Conservation (phyloP, 2,888 invertebrate genomes). For the Platerodrilus igneus region DNA sequence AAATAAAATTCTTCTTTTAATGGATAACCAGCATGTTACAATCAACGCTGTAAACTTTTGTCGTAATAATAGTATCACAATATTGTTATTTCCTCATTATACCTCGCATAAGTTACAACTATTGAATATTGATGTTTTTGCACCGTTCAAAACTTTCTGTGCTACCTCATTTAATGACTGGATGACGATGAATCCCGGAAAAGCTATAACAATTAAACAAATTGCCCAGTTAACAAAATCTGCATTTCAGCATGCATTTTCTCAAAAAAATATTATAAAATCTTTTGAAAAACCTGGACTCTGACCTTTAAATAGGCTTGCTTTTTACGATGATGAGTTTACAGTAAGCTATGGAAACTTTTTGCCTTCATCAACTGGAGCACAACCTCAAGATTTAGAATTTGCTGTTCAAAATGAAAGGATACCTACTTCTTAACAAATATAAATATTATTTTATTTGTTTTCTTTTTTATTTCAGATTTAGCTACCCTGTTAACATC, state of each 20-base stretch:
- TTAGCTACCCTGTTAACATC: too few species aligned
- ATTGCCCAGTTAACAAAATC: constrained; percentile 13
- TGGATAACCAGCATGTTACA: too few species aligned
- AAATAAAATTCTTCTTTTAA: too few species aligned
- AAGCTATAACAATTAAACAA: constrained; percentile 26
- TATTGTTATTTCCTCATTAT: constrained; percentile 38
- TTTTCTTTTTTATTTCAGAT: too few species aligned
- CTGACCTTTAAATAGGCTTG: constrained; percentile 20
- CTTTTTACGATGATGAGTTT: constrained; percentile 23
- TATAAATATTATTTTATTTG: too few species aligned
- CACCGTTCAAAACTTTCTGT: constrained; percentile 35
- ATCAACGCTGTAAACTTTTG: constrained; percentile 29
- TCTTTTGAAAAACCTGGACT: constrained; percentile 28
- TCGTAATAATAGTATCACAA: constrained; percentile 35
- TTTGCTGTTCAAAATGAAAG: too few species aligned
- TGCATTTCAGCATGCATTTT: constrained; percentile 18
- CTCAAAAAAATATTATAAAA: constrained; percentile 20
- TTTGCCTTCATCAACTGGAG: too few species aligned
- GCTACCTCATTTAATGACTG: constrained; percentile 27
- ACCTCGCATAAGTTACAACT: too few species aligned
- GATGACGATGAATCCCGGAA: constrained; percentile 32
- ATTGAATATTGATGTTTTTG: constrained; percentile 32
- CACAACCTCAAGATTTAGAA: too few species aligned
- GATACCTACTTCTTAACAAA: too few species aligned
- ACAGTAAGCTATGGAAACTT: constrained; percentile 13